These are phyloP conservation scores for Embidobia sp. DNA, from an alignment of 2,888 invertebrate species.

Conservation along the genomic window DNA sequence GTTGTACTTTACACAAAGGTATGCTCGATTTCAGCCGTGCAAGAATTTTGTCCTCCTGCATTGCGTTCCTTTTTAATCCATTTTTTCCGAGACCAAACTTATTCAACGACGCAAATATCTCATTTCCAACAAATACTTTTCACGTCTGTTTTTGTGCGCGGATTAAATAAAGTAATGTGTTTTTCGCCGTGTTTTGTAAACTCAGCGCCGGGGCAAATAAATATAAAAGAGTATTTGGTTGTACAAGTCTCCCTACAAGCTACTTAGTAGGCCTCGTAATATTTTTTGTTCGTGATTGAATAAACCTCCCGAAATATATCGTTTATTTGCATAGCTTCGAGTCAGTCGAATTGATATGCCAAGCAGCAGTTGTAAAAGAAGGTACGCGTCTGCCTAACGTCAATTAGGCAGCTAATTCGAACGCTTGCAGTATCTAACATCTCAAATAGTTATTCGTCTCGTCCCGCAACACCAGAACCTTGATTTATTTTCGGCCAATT, in stretches of 20 bases:
- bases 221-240: constrained; percentile 23
- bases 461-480: constrained; percentile 41
- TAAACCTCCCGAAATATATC: constrained; percentile 74
- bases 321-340: constrained; percentile 74
- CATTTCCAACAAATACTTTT: too few species aligned
- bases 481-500: constrained; percentile 56
- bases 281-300: constrained; percentile 70
- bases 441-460: constrained; percentile 70
- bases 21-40: constrained; percentile 37
- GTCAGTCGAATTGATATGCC: constrained; percentile 74
- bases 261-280: constrained; percentile 38
- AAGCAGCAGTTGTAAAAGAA: constrained; percentile 70
- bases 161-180: too few species aligned
- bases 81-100: too few species aligned
- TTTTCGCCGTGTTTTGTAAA: too few species aligned
- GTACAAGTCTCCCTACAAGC: constrained; percentile 15
- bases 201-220: too few species aligned
- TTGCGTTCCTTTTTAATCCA: too few species aligned
- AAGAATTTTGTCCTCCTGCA: constrained; percentile 21
- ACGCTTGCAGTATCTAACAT: constrained; percentile 65
- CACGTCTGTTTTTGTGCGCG: too few species aligned
- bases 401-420: constrained; percentile 73
- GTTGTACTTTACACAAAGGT: constrained; percentile 44
- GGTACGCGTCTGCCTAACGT: constrained; percentile 75
- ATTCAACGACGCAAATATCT: too few species aligned